Evolutionary conservation across 2,888 invertebrate species (phyloP), one percentile per base, ranked within the genome.

Genomic region (Leucozona laternaria): DNA sequence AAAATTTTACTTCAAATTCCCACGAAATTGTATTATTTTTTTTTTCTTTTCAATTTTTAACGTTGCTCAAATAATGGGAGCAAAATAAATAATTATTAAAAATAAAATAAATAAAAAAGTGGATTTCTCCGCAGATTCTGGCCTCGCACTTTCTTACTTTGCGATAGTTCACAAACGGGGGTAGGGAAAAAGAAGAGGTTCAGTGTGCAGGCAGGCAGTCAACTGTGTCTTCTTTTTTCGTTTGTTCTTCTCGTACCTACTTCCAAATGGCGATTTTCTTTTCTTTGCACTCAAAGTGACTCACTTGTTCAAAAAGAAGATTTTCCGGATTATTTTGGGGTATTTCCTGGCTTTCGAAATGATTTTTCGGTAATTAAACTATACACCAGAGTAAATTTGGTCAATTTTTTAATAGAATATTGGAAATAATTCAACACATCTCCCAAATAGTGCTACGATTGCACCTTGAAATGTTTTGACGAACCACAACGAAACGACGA

Each of bases 181-280:
- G 15, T 15, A 15, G 48, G 20, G 53, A 43, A 40, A 75, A 79
- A 70, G 81, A 75, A 60, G 77, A 68, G 80, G 72, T 85, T 75
- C 82, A 86, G 78, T 78, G 48, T 66, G 48, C 66, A 66, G 48
- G 82, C 82, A 86, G 68, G 70, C 86, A 86, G 82, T 83, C 83
- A 84, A 88, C 85, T 81, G 84, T 86, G 82, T 87, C 88, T 88
- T 79, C 70, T 87, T 82, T 88, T 76, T 86, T 73, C 40, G 66
- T 55, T 57, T 58, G 45, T 70, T 79, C 64, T 77, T 70, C 62
- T 62, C 75, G 64, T 80, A 37, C 75, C 58, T 80, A 37, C 48
- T 66, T 76, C 68, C 53, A 68, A 84, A 87, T 88, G 88, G 77
- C 84, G 79, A 79, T 88, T 86, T 88, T 72, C 53, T 57, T 77